Base-by-base conservation (phyloP, 2,797 vertebrate genomes). In the Pseudochaenichthys georgianus region DNA sequence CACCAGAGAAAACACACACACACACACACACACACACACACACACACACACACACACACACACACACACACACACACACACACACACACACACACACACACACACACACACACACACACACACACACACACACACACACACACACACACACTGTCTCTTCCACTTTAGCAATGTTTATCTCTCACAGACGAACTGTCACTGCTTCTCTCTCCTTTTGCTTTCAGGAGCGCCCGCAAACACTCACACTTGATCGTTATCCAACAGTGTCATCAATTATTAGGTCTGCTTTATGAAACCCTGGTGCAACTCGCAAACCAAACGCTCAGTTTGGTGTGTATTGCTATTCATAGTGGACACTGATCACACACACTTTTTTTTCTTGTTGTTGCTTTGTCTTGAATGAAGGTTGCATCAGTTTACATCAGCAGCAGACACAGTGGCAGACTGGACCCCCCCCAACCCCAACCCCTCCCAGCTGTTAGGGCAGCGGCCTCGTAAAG, bases 321-420 rank as follows among this genome's bases (percentile, higher is more conserved):
- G 28, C 54, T 67, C 43, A 1, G 3, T 45, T 50, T 73, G 70
- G 4, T 45, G 52, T 73, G 70, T 70, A 63, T 81, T 74, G 55
- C 77, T 81, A 58, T 81, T 88, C 81, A 67, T 63, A 84, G 76
- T 90, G 90, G 90, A 93, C 88, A 82, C 71, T 73, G 75, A 88
- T 87, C 66, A 47, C 45, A 17, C 62, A 19, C 66, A n/a, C 58
- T 60, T 46, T 47, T n/a, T 45, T 70, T 62, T 41, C 65, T 60
- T 81, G 53, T n/a, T 51, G 72, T 88, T 93, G 89, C 85, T 84
- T 89, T 91, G 88, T 92, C 76, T 91, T 90, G 74, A 78, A 85
- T 83, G 77, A 89, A 90, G 67, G 86, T 95, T 94, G 89, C 93
- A 88, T 92, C 89, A 92, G 79, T 89, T 94, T 95, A 88, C 92